Conservation (phyloP, 2,888 invertebrate genomes). For the Agrypnus murinus region DNA sequence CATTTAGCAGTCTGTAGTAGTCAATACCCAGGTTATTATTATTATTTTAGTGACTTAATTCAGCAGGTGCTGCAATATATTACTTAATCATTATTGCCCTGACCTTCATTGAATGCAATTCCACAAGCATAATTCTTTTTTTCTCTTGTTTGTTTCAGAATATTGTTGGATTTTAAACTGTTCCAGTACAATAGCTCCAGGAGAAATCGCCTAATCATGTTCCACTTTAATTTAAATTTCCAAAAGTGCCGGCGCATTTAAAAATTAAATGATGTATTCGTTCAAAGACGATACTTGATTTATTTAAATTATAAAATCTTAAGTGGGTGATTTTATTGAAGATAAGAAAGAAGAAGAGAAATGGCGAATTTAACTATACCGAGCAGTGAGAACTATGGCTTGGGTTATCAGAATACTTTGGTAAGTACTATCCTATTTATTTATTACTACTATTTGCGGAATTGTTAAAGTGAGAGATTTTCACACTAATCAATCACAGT, state of each 20-base stretch:
- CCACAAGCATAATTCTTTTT: conserved; percentile 2
- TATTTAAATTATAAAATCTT: background rate
- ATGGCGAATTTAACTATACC: conserved; percentile 47
- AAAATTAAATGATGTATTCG: background rate
- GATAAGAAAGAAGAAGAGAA: conserved; percentile 9
- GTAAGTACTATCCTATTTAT: conserved; percentile 61
- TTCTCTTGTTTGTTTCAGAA: conserved; percentile 7
- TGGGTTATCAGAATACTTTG: conserved; percentile 74
- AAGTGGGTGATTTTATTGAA: background rate
- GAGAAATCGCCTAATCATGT: background rate
- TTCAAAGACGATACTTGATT: conserved; percentile 5
- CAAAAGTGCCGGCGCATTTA: background rate
- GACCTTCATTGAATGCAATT: conserved; percentile 20
- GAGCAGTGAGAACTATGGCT: conserved; percentile 76
- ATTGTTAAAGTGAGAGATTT: no score
- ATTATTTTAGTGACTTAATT: conserved; percentile 7
- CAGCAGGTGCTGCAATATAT: conserved; percentile 16
- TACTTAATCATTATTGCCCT: conserved; percentile 16
- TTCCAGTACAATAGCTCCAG: background rate
- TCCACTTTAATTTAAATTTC: background rate
- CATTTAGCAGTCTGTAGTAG: background rate
- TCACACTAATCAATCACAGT: no score
- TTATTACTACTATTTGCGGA: no score
- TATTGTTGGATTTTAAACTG: background rate
- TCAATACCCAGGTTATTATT: background rate